These are phyloP conservation scores for Phrynosoma platyrhinos DNA, from an alignment of 2,113 vertebrate genomes.

Conservation along the genomic window DNA sequence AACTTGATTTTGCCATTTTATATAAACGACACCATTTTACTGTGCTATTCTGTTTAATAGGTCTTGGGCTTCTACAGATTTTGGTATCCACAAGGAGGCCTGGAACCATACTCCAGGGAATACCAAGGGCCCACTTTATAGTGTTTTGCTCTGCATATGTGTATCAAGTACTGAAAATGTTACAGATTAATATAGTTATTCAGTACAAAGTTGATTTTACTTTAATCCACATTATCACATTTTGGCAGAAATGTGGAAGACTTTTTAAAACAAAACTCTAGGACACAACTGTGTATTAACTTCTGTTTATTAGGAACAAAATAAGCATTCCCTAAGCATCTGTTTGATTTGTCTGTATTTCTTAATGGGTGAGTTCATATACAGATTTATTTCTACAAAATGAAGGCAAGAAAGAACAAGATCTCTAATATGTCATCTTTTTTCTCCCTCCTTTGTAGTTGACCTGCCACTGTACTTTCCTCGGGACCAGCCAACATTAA, in stretches of 20 bases:
- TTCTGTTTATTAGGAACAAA: neutral
- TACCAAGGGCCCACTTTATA: too few species aligned
- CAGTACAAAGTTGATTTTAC: neutral
- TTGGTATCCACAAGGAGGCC: too few species aligned
- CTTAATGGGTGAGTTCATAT: slow-evolving; percentile 1
- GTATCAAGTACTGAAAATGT: neutral
- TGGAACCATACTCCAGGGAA: too few species aligned
- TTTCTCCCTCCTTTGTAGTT: slow-evolving; percentile 78
- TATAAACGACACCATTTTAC: too few species aligned
- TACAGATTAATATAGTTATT: neutral
- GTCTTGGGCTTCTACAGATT: too few species aligned
- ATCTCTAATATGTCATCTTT: neutral
- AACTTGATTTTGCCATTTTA: too few species aligned
- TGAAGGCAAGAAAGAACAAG: neutral
- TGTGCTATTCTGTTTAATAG: too few species aligned
- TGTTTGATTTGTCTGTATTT: neutral
- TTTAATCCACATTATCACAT: neutral
- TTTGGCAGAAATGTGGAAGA: neutral
- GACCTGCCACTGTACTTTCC: slow-evolving; percentile 97
- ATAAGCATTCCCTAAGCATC: neutral
- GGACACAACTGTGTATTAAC: neutral
- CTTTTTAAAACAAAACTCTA: neutral
- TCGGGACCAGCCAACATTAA: slow-evolving; percentile 95
- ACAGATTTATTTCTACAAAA: neutral
- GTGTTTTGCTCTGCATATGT: neutral